phyloP scores from a whole-genome alignment of 2,113 vertebrate genomes.

The Strigops habroptila region DNA sequence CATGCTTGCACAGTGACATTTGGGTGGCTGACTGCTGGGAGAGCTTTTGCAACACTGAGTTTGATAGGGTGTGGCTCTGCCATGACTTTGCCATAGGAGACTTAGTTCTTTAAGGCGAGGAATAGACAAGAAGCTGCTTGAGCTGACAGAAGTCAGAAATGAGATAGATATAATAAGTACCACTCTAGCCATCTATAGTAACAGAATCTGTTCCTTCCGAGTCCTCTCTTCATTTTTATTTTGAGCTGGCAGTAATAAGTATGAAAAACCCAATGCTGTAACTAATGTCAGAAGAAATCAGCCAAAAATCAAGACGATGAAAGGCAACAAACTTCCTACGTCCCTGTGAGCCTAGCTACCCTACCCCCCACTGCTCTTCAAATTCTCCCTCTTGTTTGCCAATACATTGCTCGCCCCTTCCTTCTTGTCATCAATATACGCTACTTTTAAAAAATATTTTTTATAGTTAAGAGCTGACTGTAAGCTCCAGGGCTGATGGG shows the following conservation, averaged over 20 bases:
- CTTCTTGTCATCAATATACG: background rate
- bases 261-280: background rate
- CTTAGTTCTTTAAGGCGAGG: background rate
- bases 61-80: background rate
- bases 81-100: background rate
- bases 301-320: background rate
- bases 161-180: background rate
- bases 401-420: background rate
- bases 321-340: background rate
- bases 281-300: background rate
- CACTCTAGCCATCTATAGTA: conserved; percentile 3
- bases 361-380: background rate
- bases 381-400: background rate
- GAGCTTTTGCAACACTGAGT: background rate
- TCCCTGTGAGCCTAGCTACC: background rate
- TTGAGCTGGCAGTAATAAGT: conserved; percentile 7
- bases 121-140: background rate
- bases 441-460: background rate
- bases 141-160: conserved; percentile 17
- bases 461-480: background rate
- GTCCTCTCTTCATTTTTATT: background rate
- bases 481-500: background rate
- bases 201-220: conserved; percentile 12
- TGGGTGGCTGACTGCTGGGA: background rate
- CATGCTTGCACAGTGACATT: background rate